Evolutionary conservation across 2,797 vertebrate genomes (phyloP).

Genomic region (Sebastes steindachneri): DNA sequence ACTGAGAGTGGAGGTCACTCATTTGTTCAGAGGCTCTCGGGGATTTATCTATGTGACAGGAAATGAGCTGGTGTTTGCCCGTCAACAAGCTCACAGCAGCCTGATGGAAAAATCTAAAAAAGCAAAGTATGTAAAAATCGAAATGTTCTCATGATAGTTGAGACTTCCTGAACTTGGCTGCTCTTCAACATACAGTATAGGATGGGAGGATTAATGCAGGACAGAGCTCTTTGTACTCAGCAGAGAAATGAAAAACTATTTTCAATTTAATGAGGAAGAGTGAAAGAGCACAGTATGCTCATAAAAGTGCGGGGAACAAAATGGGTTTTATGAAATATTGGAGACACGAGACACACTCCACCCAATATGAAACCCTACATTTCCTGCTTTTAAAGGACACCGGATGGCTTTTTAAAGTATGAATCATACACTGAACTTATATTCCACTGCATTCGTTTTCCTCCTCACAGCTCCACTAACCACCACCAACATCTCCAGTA

Average conservation of each 20-base stretch:
- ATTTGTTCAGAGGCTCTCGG: constrained; percentile 39
- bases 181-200: neutral
- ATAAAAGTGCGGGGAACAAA: constrained; percentile 39
- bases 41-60: constrained; percentile 19
- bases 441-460: constrained; percentile 26
- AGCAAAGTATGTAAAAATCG: neutral
- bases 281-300: constrained; percentile 5
- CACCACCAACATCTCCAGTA: rapidly evolving
- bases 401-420: neutral
- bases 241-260: constrained; percentile 4
- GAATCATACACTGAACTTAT: constrained; percentile 34
- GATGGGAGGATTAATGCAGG: neutral
- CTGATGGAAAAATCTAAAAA: neutral
- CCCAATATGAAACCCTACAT: constrained; percentile 22
- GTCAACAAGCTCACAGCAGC: neutral
- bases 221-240: neutral
- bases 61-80: constrained; percentile 52
- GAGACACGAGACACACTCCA: constrained; percentile 31
- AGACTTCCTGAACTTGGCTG: neutral
- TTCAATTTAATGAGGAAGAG: constrained; percentile 11
- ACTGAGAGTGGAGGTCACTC: constrained; percentile 40
- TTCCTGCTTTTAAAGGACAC: constrained; percentile 9
- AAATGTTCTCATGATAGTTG: neutral
- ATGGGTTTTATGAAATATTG: constrained; percentile 38
- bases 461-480: constrained; percentile 17